Percentiles rank a stretch among this genome's conserved stretches.
These are phyloP conservation scores for Maccullochella peelii DNA, from an alignment of 2,113 vertebrate species.

Conservation along the genomic window DNA sequence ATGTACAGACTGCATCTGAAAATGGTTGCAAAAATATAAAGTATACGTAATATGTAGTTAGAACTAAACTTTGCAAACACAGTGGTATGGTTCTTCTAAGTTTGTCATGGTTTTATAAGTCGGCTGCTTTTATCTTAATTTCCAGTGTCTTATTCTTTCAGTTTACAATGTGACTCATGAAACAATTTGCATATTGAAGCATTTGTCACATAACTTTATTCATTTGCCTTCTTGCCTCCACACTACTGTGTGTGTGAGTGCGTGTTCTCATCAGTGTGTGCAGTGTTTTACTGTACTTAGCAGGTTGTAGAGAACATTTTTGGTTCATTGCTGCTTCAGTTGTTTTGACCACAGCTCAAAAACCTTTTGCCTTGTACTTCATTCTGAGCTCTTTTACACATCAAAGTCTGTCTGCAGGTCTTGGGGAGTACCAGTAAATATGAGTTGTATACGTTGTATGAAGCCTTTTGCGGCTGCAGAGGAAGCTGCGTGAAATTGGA, in stretches of 20 bases:
- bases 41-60: neutral
- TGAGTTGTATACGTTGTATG: neutral
- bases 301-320: neutral
- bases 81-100: constrained; percentile 1
- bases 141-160: constrained; percentile 12
- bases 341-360: neutral
- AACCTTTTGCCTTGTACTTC: neutral
- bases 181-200: neutral
- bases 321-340: neutral
- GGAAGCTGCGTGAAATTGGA: too few relatives aligned
- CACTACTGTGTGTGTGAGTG: neutral
- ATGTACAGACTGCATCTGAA: neutral
- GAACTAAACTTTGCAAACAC: neutral
- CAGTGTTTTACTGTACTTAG: neutral
- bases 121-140: neutral
- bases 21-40: neutral
- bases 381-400: neutral
- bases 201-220: neutral
- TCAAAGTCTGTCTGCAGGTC: neutral
- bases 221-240: constrained; percentile 1
- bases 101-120: neutral
- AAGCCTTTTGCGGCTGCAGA: neutral
- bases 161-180: neutral
- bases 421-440: neutral
- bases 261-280: neutral